Evolutionary conservation across 2,113 vertebrate genomes (phyloP).

Genomic region (Uria aalge): DNA sequence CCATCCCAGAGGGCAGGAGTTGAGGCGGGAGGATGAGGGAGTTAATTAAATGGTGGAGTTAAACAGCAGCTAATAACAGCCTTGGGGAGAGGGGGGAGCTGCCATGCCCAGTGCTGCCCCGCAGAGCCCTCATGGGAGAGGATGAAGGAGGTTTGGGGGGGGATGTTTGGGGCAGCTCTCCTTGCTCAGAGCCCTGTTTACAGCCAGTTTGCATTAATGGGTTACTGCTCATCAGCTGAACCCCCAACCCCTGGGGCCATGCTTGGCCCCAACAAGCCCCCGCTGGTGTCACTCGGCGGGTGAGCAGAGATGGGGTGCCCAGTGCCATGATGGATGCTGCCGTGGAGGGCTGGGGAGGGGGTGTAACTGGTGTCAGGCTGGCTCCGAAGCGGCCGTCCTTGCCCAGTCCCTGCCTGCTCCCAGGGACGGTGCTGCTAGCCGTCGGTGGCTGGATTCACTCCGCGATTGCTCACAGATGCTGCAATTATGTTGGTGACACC

Average conservation of each 20-base stretch:
- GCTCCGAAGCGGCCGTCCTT: accelerated
- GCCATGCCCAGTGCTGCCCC: neutral
- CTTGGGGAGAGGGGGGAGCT: neutral
- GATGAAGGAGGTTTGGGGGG: too few species aligned
- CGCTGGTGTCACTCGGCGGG: accelerated
- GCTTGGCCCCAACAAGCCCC: neutral
- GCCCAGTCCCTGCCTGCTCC: neutral
- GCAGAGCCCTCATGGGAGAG: neutral
- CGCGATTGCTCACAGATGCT: constrained; percentile 40
- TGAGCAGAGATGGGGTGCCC: accelerated
- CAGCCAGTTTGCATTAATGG: neutral
- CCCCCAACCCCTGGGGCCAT: accelerated
- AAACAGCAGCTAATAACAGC: neutral
- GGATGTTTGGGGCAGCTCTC: neutral
- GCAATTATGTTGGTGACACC: neutral
- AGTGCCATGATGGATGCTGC: accelerated
- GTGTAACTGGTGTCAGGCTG: neutral
- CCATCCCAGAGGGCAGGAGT: neutral
- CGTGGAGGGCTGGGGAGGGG: neutral
- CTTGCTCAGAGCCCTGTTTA: neutral
- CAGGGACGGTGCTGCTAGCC: neutral
- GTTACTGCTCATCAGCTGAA: neutral
- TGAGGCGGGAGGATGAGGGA: neutral
- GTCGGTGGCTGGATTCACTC: neutral
- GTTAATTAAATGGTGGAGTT: neutral